Percentiles rank a stretch among this genome's conserved stretches.
Conservation (phyloP, 2,797 vertebrate genomes). For the Melanotaenia boesemani region DNA sequence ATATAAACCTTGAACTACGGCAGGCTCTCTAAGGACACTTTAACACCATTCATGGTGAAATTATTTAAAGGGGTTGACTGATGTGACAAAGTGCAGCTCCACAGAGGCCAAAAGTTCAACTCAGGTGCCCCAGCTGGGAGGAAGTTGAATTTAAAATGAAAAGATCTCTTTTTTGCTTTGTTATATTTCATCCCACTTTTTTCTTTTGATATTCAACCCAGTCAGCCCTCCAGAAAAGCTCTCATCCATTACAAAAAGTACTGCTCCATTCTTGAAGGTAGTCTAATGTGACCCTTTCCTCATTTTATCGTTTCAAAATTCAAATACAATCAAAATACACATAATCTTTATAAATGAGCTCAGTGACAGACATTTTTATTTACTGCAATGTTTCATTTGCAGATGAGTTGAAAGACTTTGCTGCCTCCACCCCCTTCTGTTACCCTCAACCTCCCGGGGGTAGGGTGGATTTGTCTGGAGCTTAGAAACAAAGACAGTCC, state of each 20-base stretch:
- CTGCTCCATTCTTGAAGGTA: not conserved
- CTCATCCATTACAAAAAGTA: slow-evolving; percentile 32
- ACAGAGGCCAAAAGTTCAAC: slow-evolving; percentile 56
- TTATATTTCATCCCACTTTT: slow-evolving; percentile 1
- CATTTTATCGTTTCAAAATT: not conserved
- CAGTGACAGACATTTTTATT: slow-evolving; percentile 29
- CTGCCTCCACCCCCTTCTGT: slow-evolving; percentile 22
- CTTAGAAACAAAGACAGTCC: slow-evolving; percentile 66
- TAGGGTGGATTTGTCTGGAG: slow-evolving; percentile 54
- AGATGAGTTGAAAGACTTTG: slow-evolving; percentile 30
- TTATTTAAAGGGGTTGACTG: slow-evolving; percentile 62
- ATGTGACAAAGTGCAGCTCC: slow-evolving; percentile 60
- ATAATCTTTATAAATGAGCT: slow-evolving; percentile 2
- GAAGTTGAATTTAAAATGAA: slow-evolving; percentile 52
- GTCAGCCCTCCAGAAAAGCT: not conserved
- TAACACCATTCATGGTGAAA: slow-evolving; percentile 42
- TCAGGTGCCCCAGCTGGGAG: slow-evolving; percentile 33
- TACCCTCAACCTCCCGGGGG: slow-evolving; percentile 49
- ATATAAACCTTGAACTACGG: slow-evolving; percentile 53
- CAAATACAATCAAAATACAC: slow-evolving; percentile 15
- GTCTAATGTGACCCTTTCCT: not conserved
- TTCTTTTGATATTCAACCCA: slow-evolving; percentile 47
- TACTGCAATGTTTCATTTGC: slow-evolving; percentile 35
- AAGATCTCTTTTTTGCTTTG: slow-evolving; percentile 13
- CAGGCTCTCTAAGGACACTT: slow-evolving; percentile 35